Conservation (phyloP, 2,797 vertebrate species). For the Alectoris magna region DNA sequence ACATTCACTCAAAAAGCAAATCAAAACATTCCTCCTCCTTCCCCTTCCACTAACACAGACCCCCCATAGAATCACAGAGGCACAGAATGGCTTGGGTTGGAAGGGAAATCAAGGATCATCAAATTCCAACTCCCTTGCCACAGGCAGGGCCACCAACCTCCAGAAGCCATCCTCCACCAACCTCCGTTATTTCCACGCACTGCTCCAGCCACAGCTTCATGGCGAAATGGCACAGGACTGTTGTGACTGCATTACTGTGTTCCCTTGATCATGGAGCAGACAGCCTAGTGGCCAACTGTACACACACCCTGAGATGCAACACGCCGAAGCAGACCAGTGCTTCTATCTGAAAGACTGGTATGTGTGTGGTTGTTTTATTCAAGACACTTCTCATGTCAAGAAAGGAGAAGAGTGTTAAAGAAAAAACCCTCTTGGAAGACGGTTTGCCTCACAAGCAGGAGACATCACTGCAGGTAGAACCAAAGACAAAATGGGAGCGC, state of each 20-base stretch:
- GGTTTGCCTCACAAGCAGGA: too few species aligned
- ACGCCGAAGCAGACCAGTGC: not conserved
- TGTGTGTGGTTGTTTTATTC: fast-evolving
- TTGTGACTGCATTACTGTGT: not conserved
- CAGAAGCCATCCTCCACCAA: too few species aligned
- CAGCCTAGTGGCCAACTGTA: not conserved
- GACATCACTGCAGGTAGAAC: too few species aligned
- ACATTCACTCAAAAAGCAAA: not conserved
- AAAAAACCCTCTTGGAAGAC: not conserved
- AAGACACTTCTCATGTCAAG: not conserved
- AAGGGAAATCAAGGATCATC: too few species aligned
- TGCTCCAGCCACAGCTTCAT: not conserved
- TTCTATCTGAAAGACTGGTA: not conserved
- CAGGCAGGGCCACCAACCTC: too few species aligned
- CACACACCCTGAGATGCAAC: not conserved
- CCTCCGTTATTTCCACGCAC: not conserved
- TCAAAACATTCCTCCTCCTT: not conserved
- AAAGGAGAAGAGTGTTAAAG: not conserved
- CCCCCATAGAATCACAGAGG: too few species aligned
- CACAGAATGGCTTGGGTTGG: too few species aligned
- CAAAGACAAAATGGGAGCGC: too few species aligned
- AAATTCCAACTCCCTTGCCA: too few species aligned
- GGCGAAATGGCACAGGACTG: not conserved
- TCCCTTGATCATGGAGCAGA: not conserved
- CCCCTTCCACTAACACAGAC: not conserved